Evolutionary conservation across 2,888 invertebrate genomes (phyloP).

Genomic region (Perizoma affinitatum): DNA sequence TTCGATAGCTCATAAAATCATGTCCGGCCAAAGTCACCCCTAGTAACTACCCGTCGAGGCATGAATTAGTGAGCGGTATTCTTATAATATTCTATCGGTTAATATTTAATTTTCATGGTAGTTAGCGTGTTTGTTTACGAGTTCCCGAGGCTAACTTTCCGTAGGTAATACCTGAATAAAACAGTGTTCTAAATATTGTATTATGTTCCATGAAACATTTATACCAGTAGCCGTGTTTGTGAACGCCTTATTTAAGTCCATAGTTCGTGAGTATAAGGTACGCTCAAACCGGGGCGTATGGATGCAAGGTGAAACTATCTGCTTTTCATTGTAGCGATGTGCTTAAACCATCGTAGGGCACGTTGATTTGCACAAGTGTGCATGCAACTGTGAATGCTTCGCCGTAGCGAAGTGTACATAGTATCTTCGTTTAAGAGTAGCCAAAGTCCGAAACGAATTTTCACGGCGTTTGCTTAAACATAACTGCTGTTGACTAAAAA

Average conservation of each 20-base stretch:
- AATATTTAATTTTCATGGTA: conserved; percentile 35
- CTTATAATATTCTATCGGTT: conserved; percentile 32
- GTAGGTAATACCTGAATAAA: conserved; percentile 29
- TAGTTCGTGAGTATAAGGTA: not conserved
- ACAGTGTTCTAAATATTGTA: conserved; percentile 25
- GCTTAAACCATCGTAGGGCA: too few relatives aligned
- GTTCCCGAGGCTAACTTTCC: conserved; percentile 27
- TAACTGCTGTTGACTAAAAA: too few relatives aligned
- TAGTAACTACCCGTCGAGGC: conserved; percentile 18
- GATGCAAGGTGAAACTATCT: too few relatives aligned
- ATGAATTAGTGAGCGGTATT: conserved; percentile 30
- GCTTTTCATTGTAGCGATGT: too few relatives aligned
- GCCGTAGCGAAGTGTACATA: too few relatives aligned
- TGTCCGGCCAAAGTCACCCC: conserved; percentile 5
- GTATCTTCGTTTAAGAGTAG: too few relatives aligned
- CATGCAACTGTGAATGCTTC: too few relatives aligned
- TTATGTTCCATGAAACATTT: conserved; percentile 9
- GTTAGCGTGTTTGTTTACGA: conserved; percentile 34
- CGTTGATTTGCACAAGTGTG: too few relatives aligned
- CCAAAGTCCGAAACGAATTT: too few relatives aligned
- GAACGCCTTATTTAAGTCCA: not conserved
- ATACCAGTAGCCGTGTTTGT: conserved; percentile 4
- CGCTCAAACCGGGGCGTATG: too few relatives aligned
- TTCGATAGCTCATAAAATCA: not conserved
- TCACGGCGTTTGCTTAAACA: too few relatives aligned